Percentiles rank a stretch among this genome's conserved stretches.
Evolutionary conservation across 2,797 vertebrate species (phyloP).

Genomic region (Acrossocheilus fasciatus): DNA sequence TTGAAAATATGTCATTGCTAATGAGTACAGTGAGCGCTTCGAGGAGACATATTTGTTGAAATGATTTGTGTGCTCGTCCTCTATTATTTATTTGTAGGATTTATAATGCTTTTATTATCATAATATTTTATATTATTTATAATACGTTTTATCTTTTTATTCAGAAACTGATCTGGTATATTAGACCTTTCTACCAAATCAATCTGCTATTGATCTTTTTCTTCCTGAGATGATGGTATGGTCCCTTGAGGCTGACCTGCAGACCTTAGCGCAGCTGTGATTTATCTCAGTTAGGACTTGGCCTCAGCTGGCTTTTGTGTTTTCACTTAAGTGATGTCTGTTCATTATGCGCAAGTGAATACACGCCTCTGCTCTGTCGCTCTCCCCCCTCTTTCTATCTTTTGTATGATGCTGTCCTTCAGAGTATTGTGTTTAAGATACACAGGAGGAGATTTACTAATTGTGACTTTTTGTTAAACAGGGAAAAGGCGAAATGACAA

Average conservation of each 20-base stretch:
- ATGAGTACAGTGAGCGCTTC: too few species aligned
- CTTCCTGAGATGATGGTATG: conserved; percentile 2
- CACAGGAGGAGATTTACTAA: conserved; percentile 21
- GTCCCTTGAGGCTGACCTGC: conserved; percentile 24
- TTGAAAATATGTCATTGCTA: background rate
- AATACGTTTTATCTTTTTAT: background rate
- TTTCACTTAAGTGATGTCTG: conserved; percentile 68
- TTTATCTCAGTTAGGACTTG: conserved; percentile 45
- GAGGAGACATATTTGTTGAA: too few species aligned
- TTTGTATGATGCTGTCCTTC: conserved; percentile 6
- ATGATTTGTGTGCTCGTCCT: too few species aligned
- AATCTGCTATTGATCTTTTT: conserved; percentile 25
- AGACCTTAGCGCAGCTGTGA: conserved; percentile 40
- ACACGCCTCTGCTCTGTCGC: conserved; percentile 50
- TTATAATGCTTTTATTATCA: too few species aligned
- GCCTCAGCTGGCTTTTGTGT: conserved; percentile 70
- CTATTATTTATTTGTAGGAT: background rate
- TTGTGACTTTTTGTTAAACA: conserved; percentile 61
- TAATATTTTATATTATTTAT: background rate
- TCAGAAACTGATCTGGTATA: background rate
- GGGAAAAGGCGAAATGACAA: conserved; percentile 84
- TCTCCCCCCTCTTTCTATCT: conserved; percentile 12
- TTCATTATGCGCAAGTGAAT: conserved; percentile 68
- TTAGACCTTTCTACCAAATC: background rate
- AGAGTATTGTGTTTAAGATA: conserved; percentile 4